Base-by-base conservation (phyloP, 2,113 vertebrate species). In the Rhea pennata region DNA sequence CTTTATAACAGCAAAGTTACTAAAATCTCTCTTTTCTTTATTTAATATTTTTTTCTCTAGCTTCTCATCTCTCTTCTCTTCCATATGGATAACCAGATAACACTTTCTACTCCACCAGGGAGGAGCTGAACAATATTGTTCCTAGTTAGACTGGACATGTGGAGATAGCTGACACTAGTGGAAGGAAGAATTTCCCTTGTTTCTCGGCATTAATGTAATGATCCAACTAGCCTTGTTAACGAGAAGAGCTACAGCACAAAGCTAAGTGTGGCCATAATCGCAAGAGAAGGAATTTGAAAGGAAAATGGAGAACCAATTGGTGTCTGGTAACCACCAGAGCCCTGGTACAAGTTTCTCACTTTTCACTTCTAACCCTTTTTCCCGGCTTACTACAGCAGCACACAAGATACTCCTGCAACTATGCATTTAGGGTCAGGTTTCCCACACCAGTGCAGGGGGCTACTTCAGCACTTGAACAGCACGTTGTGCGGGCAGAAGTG, bases 321-420 rank as follows among this genome's bases (percentile, higher is more conserved):
- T 80, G 48, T 11, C 78, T 39, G 54, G 8, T 15, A 81, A 69
- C 39, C 22, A 77, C 51, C 65, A 56, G 33, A 74, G 75, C 74
- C 80, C 75, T 95, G 88, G 87, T 82, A 96, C 54, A 70, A 20
- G 19, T 80, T 90, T 87, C 71, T 92, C 21, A 1, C 46, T 66
- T 16, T 61, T 69, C 85, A 54, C 61, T 48, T 89, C 46, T 65
- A 40, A 22, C 9, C 7, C 26, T 79, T 92, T 84, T 87, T 71
- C 80, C 74, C 40, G 12, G 27, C 91, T 75, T 42, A 53, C 75
- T 94, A 82, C 87, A 88, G 84, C 54, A 78, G 90, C 15, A 15
- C 56, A 67, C 56, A 27, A 77, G 46, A 76, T 70, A 33, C 53
- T 80, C 65, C 71, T 80, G 46, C 51, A 58, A 72, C 29, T 72